Conservation (phyloP, 2,888 invertebrate genomes). For the Sinohyriopsis cumingii region DNA sequence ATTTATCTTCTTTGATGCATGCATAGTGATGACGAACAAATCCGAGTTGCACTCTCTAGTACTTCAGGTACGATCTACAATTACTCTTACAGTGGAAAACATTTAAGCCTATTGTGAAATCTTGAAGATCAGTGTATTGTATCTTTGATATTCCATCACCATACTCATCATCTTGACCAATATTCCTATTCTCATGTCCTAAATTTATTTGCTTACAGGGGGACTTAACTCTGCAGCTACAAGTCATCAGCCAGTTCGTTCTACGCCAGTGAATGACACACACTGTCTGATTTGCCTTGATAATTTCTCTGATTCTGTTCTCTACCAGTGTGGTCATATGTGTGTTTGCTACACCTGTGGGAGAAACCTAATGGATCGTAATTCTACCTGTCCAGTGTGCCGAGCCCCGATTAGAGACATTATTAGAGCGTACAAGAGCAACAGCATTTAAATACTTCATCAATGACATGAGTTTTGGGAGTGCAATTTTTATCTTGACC, state of each 20-base stretch:
- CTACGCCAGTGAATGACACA: constrained; percentile 58
- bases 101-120: no score
- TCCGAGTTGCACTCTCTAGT: no score
- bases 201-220: constrained; percentile 15
- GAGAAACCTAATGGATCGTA: constrained; percentile 55
- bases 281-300: constrained; percentile 70
- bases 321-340: constrained; percentile 71
- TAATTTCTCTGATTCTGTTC: constrained; percentile 63
- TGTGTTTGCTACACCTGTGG: constrained; percentile 70
- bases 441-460: constrained; percentile 35
- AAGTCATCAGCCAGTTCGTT: constrained; percentile 7
- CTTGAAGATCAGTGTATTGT: background rate
- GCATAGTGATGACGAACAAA: no score
- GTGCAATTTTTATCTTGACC: no score
- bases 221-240: constrained; percentile 1
- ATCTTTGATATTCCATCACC: background rate
- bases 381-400: constrained; percentile 68
- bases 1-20: no score
- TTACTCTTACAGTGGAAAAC: no score
- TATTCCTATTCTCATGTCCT: constrained; percentile 1
- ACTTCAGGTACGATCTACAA: no score
- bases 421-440: constrained; percentile 64
- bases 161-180: background rate
- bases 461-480: background rate
- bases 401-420: constrained; percentile 70